These are phyloP conservation scores for Sesamia inferens DNA, from an alignment of 2,888 invertebrate genomes.

Conservation along the genomic window DNA sequence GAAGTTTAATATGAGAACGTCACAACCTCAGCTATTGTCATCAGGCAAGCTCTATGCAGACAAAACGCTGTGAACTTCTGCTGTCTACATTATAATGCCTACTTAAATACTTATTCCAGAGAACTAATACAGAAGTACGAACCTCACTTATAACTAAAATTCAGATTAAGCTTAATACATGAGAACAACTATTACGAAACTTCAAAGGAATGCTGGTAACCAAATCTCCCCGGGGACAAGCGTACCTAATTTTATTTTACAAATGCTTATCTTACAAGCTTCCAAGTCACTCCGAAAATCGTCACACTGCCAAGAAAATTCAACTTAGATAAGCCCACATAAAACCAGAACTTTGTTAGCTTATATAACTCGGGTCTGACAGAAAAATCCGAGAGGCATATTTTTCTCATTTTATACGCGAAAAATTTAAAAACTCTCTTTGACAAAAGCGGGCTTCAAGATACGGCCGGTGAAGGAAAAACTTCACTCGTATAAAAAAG, in stretches of 20 bases:
- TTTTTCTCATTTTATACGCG: conserved; percentile 46
- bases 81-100: conserved; percentile 21
- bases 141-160: conserved; percentile 43
- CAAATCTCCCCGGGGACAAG: conserved; percentile 47
- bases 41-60: conserved; percentile 32
- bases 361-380: conserved; percentile 48
- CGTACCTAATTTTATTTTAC: conserved; percentile 58
- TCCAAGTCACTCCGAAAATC: conserved; percentile 58
- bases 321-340: conserved; percentile 60
- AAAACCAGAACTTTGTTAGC: conserved; percentile 57
- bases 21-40: conserved; percentile 26
- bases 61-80: conserved; percentile 13
- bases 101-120: conserved; percentile 46
- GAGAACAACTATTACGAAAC: conserved; percentile 44
- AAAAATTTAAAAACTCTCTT: conserved; percentile 51
- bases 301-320: conserved; percentile 56
- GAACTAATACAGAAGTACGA: conserved; percentile 31
- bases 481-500: conserved; percentile 31
- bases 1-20: conserved; percentile 30
- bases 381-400: conserved; percentile 47
- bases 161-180: conserved; percentile 51
- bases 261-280: conserved; percentile 58
- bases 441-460: conserved; percentile 45
- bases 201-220: conserved; percentile 51
- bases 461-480: conserved; percentile 22